Conservation (phyloP, 2,888 invertebrate genomes). For the Allacma fusca region DNA sequence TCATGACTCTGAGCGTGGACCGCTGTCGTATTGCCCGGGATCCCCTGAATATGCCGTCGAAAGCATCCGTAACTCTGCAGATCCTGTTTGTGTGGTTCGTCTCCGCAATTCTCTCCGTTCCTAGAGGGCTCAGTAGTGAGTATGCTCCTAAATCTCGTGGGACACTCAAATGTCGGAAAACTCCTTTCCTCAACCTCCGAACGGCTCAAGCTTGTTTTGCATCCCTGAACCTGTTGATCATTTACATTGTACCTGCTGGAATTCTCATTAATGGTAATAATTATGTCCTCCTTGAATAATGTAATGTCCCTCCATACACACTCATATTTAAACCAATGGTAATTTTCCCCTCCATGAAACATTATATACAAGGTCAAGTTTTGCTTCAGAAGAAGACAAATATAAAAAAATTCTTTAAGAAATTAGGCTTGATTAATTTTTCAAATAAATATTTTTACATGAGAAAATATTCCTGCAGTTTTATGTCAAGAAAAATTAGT, state of each 20-base stretch:
- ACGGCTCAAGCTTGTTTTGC: conserved; percentile 47
- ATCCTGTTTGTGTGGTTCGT: conserved; percentile 47
- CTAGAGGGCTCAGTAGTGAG: conserved; percentile 36
- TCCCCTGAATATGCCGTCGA: conserved; percentile 10
- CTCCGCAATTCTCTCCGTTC: conserved; percentile 39
- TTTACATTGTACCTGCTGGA: conserved; percentile 50
- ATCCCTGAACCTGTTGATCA: conserved; percentile 41
- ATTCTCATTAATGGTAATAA: conserved; percentile 53
- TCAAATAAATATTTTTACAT: too few relatives aligned
- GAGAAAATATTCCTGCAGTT: too few relatives aligned
- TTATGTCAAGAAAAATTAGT: too few relatives aligned
- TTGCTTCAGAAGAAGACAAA: too few relatives aligned
- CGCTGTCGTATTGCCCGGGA: conserved; percentile 17
- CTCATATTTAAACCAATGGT: neutral
- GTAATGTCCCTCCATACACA: neutral
- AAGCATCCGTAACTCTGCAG: conserved; percentile 28
- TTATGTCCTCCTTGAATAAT: too few relatives aligned
- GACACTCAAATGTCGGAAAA: conserved; percentile 51
- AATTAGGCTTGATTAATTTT: too few relatives aligned
- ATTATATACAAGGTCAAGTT: too few relatives aligned
- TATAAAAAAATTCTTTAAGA: too few relatives aligned
- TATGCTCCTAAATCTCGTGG: neutral
- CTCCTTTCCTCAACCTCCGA: conserved; percentile 26
- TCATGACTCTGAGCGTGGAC: conserved; percentile 14
- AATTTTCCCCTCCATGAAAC: too few relatives aligned